phyloP scores from a whole-genome alignment of 2,888 invertebrate species.

The Drosophila multiciliata region DNA sequence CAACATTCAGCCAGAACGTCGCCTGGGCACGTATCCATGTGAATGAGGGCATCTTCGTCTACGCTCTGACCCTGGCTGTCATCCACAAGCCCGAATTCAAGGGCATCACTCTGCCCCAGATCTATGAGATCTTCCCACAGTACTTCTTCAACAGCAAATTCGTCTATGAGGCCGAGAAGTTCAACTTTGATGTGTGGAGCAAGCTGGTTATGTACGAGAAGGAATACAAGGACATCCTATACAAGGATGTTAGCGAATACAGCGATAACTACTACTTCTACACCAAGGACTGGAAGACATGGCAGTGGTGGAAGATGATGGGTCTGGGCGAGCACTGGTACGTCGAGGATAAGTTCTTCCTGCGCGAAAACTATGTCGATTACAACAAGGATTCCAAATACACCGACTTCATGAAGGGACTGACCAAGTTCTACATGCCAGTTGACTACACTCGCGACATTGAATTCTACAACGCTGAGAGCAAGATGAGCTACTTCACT shows the following conservation, averaged over 20 bases:
- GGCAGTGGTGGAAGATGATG: slow-evolving; percentile 82
- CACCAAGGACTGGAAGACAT: slow-evolving; percentile 80
- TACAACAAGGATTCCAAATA: slow-evolving; percentile 73
- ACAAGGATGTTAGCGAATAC: slow-evolving; percentile 69
- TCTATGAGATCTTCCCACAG: slow-evolving; percentile 92
- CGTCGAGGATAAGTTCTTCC: slow-evolving; percentile 71
- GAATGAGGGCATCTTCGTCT: slow-evolving; percentile 91
- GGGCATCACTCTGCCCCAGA: slow-evolving; percentile 89
- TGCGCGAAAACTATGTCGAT: slow-evolving; percentile 70
- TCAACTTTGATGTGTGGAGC: slow-evolving; percentile 83
- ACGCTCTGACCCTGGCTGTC: slow-evolving; percentile 89
- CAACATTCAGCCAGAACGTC: slow-evolving; percentile 89
- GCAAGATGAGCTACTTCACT: slow-evolving; percentile 88
- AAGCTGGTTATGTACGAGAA: slow-evolving; percentile 81
- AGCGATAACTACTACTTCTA: slow-evolving; percentile 68
- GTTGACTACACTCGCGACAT: slow-evolving; percentile 87
- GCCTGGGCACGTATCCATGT: slow-evolving; percentile 88
- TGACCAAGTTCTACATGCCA: slow-evolving; percentile 84
- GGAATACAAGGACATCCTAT: slow-evolving; percentile 84
- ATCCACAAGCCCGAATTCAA: slow-evolving; percentile 89
- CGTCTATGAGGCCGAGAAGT: slow-evolving; percentile 88
- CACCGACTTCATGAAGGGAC: slow-evolving; percentile 55
- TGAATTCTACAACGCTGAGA: slow-evolving; percentile 86
- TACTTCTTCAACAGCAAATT: slow-evolving; percentile 90
- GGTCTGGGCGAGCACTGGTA: slow-evolving; percentile 76